phyloP scores from a whole-genome alignment of 2,888 invertebrate genomes.

The Agriopis leucophaearia region DNA sequence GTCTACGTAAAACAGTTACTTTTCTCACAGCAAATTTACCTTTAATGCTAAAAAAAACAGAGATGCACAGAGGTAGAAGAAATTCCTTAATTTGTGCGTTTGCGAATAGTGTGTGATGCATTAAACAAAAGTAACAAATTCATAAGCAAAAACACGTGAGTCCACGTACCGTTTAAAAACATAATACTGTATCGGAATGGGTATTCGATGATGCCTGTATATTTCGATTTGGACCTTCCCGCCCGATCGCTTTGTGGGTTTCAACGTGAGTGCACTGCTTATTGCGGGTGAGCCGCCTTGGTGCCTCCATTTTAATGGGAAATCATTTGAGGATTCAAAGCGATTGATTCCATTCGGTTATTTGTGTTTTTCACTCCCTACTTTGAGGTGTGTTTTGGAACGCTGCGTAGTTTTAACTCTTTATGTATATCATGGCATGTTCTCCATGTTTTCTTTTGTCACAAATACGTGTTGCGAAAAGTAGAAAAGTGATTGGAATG shows the following conservation, averaged over 20 bases:
- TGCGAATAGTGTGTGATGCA: neutral
- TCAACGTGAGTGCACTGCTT: conserved; percentile 58
- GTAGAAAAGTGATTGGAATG: too few relatives aligned
- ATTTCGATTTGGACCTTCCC: conserved; percentile 62
- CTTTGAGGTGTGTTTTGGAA: conserved; percentile 14
- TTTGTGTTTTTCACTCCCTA: conserved; percentile 31
- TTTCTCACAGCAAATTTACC: too few relatives aligned
- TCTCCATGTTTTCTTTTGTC: neutral
- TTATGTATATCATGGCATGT: neutral
- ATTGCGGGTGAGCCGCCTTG: conserved; percentile 48
- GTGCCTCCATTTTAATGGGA: conserved; percentile 36
- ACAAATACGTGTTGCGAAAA: too few relatives aligned
- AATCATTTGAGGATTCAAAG: conserved; percentile 33
- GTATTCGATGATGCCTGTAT: conserved; percentile 72
- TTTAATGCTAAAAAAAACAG: too few relatives aligned
- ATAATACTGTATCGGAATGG: conserved; percentile 54
- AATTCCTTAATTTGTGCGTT: neutral
- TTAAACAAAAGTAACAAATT: neutral
- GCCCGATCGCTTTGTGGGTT: conserved; percentile 58
- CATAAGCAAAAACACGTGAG: neutral
- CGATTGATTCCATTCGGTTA: conserved; percentile 32
- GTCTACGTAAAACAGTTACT: too few relatives aligned
- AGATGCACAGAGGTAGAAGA: too few relatives aligned
- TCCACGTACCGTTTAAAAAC: conserved; percentile 15
- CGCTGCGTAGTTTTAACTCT: neutral